phyloP scores from a whole-genome alignment of 2,113 vertebrate genomes.

The Trogon surrucura region DNA sequence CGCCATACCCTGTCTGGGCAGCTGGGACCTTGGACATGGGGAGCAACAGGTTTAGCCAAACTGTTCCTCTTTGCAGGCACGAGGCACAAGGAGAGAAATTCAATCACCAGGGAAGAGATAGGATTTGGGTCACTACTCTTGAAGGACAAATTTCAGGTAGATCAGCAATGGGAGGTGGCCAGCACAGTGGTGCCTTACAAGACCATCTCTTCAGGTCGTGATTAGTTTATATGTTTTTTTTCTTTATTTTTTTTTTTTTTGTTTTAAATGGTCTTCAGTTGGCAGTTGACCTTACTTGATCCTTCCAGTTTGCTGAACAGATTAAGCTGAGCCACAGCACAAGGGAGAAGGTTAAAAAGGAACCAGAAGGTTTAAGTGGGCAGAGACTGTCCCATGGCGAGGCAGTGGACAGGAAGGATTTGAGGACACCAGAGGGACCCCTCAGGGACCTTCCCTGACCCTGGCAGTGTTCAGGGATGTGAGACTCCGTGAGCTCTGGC shows the following conservation, averaged over 20 bases:
- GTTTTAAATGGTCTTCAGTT: neutral
- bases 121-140: neutral
- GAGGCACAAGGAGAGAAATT: neutral
- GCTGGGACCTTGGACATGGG: fast-evolving
- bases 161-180: neutral
- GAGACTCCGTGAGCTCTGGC: fast-evolving
- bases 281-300: neutral
- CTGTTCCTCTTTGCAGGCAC: neutral
- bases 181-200: fast-evolving
- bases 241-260: neutral
- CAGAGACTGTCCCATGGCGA: neutral
- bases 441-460: neutral
- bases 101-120: neutral
- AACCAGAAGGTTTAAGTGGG: neutral
- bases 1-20: too few species aligned
- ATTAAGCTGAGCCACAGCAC: neutral
- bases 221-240: neutral
- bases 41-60: neutral
- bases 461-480: neutral
- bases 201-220: fast-evolving
- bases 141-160: neutral
- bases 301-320: fast-evolving
- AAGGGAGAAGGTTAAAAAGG: neutral
- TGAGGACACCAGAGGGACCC: neutral
- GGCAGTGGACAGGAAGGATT: neutral